Evolutionary conservation across 2,797 vertebrate genomes (phyloP), one percentile per base, ranked within the genome.

Genomic region (Liparis tanakae): DNA sequence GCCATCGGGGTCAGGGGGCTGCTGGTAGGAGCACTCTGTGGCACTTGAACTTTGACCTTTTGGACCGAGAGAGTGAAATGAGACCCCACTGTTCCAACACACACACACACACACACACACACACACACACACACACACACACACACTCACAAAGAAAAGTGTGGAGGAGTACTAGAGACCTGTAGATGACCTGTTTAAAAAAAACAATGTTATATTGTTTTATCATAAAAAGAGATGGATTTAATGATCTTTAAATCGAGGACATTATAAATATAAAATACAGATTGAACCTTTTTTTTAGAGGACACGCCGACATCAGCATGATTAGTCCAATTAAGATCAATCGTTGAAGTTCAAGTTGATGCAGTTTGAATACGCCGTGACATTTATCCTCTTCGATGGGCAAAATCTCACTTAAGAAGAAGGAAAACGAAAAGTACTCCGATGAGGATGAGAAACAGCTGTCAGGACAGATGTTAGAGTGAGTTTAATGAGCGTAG

Each of bases 31-130:
- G 36, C 20, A 30, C 22, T 64, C 33, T 7, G 0, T 22, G 30
- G 17, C 20, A 50, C 51, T 84, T 83, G 56, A 85, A 17, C 84
- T 77, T 81, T 87, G 33, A 85, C 78, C 80, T 77, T 67, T 46
- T 44, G 1, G 53, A 56, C 64, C 25, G 43, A 72, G 8, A 67
- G 17, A 59, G 61, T 15, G 7, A 43, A 22, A 74, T 12, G 53
- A 76, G 37, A 66, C 30, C 10, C n/a, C 58, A 68, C 57, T 76
- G 83, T 85, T 83, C n/a, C 37, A 14, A 55, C 55, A 66, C 30
- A 41, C 25, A 30, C 25, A 30, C 25, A 30, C 2, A 30, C 4
- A 30, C 25, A 30, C 25, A 30, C 2, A 30, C 4, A 55, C 55
- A 66, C 30, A 41, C 25, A 30, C 25, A 30, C 25, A 30, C 2